phyloP scores from a whole-genome alignment of 2,113 vertebrate genomes.

The Columba livia region DNA sequence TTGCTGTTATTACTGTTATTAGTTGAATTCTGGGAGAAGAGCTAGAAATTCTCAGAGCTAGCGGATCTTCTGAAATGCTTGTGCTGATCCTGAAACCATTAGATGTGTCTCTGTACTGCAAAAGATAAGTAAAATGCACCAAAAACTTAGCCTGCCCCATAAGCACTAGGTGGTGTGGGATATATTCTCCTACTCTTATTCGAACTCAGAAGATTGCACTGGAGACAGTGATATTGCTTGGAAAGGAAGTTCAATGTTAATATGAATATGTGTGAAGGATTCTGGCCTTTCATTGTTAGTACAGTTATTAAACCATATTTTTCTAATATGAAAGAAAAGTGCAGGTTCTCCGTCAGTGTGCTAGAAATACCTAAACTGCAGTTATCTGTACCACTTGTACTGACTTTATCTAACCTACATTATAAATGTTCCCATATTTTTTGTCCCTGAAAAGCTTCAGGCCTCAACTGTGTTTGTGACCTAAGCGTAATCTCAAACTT shows the following conservation, averaged over 20 bases:
- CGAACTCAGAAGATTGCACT: not conserved
- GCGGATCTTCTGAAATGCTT: not conserved
- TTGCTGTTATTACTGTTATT: not conserved
- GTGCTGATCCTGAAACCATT: not conserved
- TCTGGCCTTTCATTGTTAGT: not conserved
- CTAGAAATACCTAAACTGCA: conserved; percentile 42
- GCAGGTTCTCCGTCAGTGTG: not conserved
- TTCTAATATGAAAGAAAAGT: conserved; percentile 19
- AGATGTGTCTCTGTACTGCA: not conserved
- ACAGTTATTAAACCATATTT: conserved; percentile 29
- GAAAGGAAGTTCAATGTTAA: not conserved
- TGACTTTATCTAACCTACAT: conserved; percentile 69
- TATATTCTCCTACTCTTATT: not conserved
- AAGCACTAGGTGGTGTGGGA: not conserved
- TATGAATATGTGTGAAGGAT: not conserved
- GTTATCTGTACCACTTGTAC: conserved; percentile 34
- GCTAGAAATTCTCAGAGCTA: not conserved
- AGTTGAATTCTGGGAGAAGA: not conserved
- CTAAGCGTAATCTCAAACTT: conserved; percentile 66
- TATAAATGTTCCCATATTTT: conserved; percentile 47
- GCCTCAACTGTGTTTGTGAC: conserved; percentile 67
- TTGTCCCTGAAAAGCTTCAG: conserved; percentile 69
- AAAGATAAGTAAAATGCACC: not conserved
- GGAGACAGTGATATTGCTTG: not conserved
- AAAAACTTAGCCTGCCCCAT: not conserved